phyloP scores from a whole-genome alignment of 2,888 invertebrate genomes.

The Tillus elongatus region DNA sequence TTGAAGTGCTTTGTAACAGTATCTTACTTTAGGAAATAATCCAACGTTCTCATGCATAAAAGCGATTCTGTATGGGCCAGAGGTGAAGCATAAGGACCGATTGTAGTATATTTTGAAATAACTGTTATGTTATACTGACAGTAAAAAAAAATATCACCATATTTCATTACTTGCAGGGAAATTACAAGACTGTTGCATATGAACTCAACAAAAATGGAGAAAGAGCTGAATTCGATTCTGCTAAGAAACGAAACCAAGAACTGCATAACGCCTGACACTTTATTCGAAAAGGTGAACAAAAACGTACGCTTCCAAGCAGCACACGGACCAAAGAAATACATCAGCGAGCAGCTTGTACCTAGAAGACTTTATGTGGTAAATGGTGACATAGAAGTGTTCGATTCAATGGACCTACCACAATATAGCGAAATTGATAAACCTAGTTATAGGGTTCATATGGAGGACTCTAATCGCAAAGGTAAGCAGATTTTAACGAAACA shows the following conservation, averaged over 20 bases:
- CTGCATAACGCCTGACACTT: constrained; percentile 58
- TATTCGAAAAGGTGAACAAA: constrained; percentile 57
- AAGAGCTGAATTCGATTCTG: constrained; percentile 46
- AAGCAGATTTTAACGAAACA: constrained; percentile 17
- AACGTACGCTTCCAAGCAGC: constrained; percentile 48
- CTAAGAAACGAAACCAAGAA: constrained; percentile 51
- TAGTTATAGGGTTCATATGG: constrained; percentile 54
- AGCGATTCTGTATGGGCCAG: too few relatives aligned
- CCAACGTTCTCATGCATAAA: too few relatives aligned
- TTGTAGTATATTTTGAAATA: too few relatives aligned
- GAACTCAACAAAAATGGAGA: constrained; percentile 39
- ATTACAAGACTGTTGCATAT: constrained; percentile 41
- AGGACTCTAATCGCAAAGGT: constrained; percentile 43
- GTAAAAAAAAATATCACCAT: too few relatives aligned
- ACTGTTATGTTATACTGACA: too few relatives aligned
- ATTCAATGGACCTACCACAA: constrained; percentile 52
- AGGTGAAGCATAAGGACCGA: too few relatives aligned
- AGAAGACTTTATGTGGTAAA: constrained; percentile 60
- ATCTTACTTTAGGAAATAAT: too few relatives aligned
- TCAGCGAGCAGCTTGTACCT: constrained; percentile 49
- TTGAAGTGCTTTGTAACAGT: too few relatives aligned
- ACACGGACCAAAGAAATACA: constrained; percentile 38
- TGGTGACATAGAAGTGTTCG: constrained; percentile 63
- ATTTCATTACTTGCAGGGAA: constrained; percentile 49
- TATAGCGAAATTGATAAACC: constrained; percentile 51